Conservation (phyloP, 2,113 vertebrate genomes). For the Nannospalax galili region DNA sequence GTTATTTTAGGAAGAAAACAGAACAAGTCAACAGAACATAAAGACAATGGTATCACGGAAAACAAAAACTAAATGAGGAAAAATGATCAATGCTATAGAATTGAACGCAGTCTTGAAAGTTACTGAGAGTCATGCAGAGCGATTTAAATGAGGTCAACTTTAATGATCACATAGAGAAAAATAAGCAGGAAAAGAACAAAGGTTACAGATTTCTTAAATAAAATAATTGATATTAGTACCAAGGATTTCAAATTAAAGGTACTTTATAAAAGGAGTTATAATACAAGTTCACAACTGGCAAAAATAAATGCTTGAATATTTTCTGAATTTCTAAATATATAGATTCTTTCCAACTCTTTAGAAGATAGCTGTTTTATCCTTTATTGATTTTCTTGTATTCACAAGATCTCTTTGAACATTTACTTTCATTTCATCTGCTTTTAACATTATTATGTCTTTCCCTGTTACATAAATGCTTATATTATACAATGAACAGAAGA, state of each 20-base stretch:
- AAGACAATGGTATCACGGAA: background rate
- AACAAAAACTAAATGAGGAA: background rate
- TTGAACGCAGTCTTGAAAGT: background rate
- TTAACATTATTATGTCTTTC: background rate
- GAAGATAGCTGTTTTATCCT: background rate
- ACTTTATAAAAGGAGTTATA: background rate
- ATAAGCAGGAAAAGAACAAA: too few species aligned
- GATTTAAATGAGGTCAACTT: background rate
- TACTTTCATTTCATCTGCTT: background rate
- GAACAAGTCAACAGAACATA: background rate
- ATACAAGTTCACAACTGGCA: background rate
- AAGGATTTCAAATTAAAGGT: constrained; percentile 42
- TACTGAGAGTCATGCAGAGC: background rate
- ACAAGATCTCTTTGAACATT: constrained; percentile 30
- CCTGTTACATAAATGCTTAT: background rate
- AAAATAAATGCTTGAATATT: background rate
- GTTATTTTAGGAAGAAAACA: background rate
- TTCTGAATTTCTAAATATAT: constrained; percentile 32
- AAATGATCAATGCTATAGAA: background rate
- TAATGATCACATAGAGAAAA: too few species aligned
- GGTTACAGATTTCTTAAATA: background rate
- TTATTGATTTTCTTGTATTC: constrained; percentile 1
- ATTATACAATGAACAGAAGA: constrained; percentile 69
- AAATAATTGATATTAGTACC: constrained; percentile 22
- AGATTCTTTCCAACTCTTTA: background rate